These are phyloP conservation scores for Naso thynnoides DNA, from an alignment of 2,797 vertebrate genomes.

Conservation along the genomic window DNA sequence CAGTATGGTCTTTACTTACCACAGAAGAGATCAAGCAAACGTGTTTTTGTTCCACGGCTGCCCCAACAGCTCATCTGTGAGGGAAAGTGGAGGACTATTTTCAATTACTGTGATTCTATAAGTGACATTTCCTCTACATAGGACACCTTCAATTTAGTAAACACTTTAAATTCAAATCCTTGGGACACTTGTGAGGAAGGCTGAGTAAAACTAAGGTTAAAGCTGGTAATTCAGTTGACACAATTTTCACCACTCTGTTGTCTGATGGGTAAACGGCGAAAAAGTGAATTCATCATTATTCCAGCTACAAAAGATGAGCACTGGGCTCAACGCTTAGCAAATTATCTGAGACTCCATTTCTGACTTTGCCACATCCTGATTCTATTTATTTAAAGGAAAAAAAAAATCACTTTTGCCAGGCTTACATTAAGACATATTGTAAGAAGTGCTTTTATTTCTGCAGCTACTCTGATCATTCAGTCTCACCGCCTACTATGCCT, in stretches of 20 bases:
- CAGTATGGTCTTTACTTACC: conserved; percentile 32
- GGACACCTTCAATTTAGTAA: neutral
- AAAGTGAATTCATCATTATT: conserved; percentile 74
- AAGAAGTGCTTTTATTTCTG: neutral
- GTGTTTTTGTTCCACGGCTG: neutral
- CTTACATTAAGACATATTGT: neutral
- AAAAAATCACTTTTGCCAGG: neutral
- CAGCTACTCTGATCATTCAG: neutral
- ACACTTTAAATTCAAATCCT: neutral
- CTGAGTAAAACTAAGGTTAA: neutral
- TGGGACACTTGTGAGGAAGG: rapidly evolving
- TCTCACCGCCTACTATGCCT: neutral
- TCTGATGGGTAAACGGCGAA: conserved; percentile 91
- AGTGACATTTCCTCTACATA: neutral
- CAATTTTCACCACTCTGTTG: conserved; percentile 77
- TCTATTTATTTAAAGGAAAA: too few relatives aligned
- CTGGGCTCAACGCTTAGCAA: neutral
- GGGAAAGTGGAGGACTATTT: neutral
- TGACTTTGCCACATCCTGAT: too few relatives aligned
- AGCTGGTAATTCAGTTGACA: conserved; percentile 80
- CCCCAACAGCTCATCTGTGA: conserved; percentile 30
- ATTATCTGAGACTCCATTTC: neutral
- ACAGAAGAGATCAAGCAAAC: neutral
- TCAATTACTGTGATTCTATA: neutral
- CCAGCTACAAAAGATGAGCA: conserved; percentile 28